Percentiles rank a stretch among this genome's conserved stretches.
phyloP scores from a whole-genome alignment of 2,797 vertebrate species.

The Cryptoblepharus egeriae region DNA sequence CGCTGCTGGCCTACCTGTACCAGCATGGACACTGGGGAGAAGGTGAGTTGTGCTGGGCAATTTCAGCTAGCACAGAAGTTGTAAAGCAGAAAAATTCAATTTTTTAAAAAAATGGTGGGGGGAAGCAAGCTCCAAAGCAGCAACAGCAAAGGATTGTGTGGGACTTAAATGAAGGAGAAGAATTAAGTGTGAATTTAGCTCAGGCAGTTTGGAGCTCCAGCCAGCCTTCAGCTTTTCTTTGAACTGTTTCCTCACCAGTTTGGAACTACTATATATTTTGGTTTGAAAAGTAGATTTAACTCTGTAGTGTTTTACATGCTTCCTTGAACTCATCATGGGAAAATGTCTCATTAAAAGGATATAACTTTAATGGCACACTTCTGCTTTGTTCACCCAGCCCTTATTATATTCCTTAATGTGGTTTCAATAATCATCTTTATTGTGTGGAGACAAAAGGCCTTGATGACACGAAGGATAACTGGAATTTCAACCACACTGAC shows the following conservation, averaged over 20 bases:
- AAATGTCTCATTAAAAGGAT: constrained; percentile 14
- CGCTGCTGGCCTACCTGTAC: too few species aligned
- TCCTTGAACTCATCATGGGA: background rate
- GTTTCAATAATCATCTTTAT: constrained; percentile 1
- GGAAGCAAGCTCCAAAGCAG: too few species aligned
- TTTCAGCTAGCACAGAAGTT: too few species aligned
- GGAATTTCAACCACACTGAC: constrained; percentile 4
- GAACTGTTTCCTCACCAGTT: background rate
- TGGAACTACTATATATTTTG: constrained; percentile 1
- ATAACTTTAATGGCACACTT: constrained; percentile 19
- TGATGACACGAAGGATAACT: background rate
- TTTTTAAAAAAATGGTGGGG: too few species aligned
- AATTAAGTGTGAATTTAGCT: too few species aligned
- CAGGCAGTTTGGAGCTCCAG: too few species aligned
- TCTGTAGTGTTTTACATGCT: background rate
- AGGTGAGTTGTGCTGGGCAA: too few species aligned
- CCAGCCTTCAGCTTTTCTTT: background rate
- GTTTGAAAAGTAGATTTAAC: background rate
- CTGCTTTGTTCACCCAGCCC: constrained; percentile 5
- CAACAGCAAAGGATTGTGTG: too few species aligned
- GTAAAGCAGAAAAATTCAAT: too few species aligned
- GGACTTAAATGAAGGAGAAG: too few species aligned
- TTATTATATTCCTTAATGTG: constrained; percentile 8
- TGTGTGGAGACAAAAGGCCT: constrained; percentile 7
- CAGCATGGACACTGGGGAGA: too few species aligned